These are phyloP conservation scores for Hemistola chrysoprasaria DNA, from an alignment of 2,888 invertebrate species.

Conservation along the genomic window DNA sequence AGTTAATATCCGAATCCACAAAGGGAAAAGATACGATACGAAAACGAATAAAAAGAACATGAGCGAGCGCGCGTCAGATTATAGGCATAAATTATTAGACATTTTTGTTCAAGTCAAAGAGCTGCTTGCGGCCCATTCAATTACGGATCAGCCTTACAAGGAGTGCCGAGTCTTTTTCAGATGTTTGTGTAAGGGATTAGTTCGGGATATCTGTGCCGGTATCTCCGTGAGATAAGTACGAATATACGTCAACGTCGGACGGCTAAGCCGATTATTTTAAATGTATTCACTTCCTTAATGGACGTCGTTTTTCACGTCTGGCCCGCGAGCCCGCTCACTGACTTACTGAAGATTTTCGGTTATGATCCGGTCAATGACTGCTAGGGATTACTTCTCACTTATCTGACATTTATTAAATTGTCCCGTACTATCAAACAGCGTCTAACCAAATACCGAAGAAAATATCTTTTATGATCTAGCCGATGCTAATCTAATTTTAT, in stretches of 20 bases:
- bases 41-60: conserved; percentile 64
- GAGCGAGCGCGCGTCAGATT: conserved; percentile 73
- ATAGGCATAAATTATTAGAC: conserved; percentile 80
- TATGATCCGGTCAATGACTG: conserved; percentile 81
- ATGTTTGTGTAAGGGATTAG: conserved; percentile 81
- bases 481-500: conserved; percentile 18
- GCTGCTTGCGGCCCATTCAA: conserved; percentile 72
- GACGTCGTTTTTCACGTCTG: conserved; percentile 77
- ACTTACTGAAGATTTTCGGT: conserved; percentile 78
- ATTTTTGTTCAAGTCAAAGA: conserved; percentile 78
- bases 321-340: conserved; percentile 58
- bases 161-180: conserved; percentile 78
- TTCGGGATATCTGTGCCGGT: conserved; percentile 78
- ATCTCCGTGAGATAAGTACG: conserved; percentile 81
- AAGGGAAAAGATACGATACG: conserved; percentile 58
- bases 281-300: conserved; percentile 83
- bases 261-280: conserved; percentile 82
- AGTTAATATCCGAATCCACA: conserved; percentile 70
- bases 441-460: no score
- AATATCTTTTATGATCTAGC: conserved; percentile 37
- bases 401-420: conserved; percentile 68
- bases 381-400: conserved; percentile 63
- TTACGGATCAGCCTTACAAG: conserved; percentile 73
- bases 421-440: conserved; percentile 40
- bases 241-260: conserved; percentile 82